Evolutionary conservation across 1,140 invertebrate genomes (phyloP).

Genomic region (Ericerus pela): DNA sequence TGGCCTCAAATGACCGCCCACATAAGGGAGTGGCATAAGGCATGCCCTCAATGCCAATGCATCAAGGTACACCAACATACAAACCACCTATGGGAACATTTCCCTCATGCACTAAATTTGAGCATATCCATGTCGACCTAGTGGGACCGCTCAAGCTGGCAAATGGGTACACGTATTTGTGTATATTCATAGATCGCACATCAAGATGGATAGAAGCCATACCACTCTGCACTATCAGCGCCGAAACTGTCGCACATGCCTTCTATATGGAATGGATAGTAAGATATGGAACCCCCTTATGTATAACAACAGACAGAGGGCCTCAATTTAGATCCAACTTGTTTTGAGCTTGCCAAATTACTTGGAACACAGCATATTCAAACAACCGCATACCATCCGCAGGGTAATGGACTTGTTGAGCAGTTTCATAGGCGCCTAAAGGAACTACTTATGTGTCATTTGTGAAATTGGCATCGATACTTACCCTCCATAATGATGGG

Average conservation of each 20-base stretch:
- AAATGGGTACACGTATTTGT: conserved; percentile 20
- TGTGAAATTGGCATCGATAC: too few species aligned
- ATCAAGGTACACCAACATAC: neutral
- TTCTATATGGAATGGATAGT: conserved; percentile 22
- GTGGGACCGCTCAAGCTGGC: conserved; percentile 27
- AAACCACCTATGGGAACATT: neutral
- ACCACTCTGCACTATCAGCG: conserved; percentile 21
- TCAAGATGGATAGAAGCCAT: conserved; percentile 29
- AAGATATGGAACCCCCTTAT: conserved; percentile 25
- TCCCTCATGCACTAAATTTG: neutral
- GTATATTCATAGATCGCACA: conserved; percentile 27
- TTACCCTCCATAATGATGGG: too few species aligned
- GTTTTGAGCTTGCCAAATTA: neutral
- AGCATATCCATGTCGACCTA: conserved; percentile 33
- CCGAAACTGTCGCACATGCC: conserved; percentile 25
- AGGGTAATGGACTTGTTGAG: conserved; percentile 24
- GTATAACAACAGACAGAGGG: conserved; percentile 27
- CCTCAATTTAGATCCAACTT: conserved; percentile 26
- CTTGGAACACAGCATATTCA: conserved; percentile 1
- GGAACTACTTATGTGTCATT: conserved; percentile 24
- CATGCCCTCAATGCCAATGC: neutral
- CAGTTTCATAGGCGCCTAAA: conserved; percentile 31
- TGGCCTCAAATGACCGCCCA: neutral
- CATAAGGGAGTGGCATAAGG: neutral
- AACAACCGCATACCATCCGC: conserved; percentile 30